Conservation (phyloP, 2,888 invertebrate species). For the Hyposoter didymator region DNA sequence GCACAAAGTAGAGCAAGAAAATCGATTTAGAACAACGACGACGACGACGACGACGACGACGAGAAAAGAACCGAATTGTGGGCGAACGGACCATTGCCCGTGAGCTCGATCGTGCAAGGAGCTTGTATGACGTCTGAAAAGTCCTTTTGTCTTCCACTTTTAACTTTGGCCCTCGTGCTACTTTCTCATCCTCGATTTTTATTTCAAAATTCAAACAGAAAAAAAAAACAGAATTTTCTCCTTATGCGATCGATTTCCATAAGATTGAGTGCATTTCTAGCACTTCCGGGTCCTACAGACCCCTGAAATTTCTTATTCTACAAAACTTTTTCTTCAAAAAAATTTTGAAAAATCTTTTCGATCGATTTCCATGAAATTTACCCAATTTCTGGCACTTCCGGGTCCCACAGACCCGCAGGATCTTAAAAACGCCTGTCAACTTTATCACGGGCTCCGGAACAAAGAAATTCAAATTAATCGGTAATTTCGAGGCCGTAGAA, state of each 20-base stretch:
- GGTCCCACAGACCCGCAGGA: not conserved
- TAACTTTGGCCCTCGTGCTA: slow-evolving; percentile 1
- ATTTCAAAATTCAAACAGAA: not conserved
- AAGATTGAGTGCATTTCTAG: too few relatives aligned
- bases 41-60: slow-evolving; percentile 33
- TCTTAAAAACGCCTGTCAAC: not conserved
- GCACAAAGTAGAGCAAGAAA: slow-evolving; percentile 59
- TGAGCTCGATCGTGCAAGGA: slow-evolving; percentile 19
- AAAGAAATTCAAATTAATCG: not conserved
- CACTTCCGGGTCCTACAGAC: too few relatives aligned
- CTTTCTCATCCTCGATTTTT: slow-evolving; percentile 19
- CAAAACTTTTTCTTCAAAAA: too few relatives aligned
- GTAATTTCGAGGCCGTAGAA: not conserved
- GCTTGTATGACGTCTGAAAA: slow-evolving; percentile 27
- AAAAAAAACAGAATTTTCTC: not conserved
- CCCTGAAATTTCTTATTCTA: too few relatives aligned
- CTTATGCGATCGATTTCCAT: too few relatives aligned
- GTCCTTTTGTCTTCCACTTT: slow-evolving; percentile 55
- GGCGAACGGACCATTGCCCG: slow-evolving; percentile 47
- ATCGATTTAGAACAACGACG: slow-evolving; percentile 51
- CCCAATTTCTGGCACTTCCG: too few relatives aligned
- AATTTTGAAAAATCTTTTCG: too few relatives aligned
- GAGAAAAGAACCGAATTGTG: slow-evolving; percentile 40
- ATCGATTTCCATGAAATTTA: too few relatives aligned
- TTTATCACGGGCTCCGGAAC: not conserved